Evolutionary conservation across 2,888 invertebrate species (phyloP), one percentile per base, ranked within the genome.

Genomic region (Deroplatys truncata): DNA sequence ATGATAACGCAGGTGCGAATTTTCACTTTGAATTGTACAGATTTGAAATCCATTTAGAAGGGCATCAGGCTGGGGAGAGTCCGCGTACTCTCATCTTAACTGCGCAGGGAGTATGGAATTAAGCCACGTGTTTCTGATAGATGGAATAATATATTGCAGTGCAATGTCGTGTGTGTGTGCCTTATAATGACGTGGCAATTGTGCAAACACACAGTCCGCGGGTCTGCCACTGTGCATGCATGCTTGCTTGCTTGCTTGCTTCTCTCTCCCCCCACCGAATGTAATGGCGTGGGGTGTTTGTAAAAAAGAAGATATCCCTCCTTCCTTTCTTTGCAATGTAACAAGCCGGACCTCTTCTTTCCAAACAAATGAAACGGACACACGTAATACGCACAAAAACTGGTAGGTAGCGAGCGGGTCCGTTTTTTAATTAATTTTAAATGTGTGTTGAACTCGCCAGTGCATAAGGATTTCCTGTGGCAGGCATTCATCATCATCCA

Each of bases 91-190:
- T 10, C 16, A 35, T 43, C 87, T 82, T 87, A 43, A 87, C 87
- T 87, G 82, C 16, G 87, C 83, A 82, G 29, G 25, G 88, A 43
- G 56, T 85, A 85, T 85, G 85, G 85, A 89, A 89, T 89, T 89
- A 85, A 89, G 88, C 83, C 88, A 84, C 88, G 88, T 88, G 88
- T 56, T 72, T 86, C 88, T 90, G 88, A 90, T 90, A 89, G 88
- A 85, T 90, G 85, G 90, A 89, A 90, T 90, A 90, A 89, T 90
- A 88, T 88, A 90, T 90, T 89, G 85, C 89, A 87, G 82, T 56
- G 43, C 88, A 84, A 88, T 82, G 43, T 84, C 28, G 84, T 84
- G 84, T 84, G 84, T 85, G 85, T 85, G 85, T 85, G 85, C 84
- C 29, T 84, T 89, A 89, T 85, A 85, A 85, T 89, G 88, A 89